Base-by-base conservation (phyloP, 2,888 invertebrate species). In the Busseola fusca region DNA sequence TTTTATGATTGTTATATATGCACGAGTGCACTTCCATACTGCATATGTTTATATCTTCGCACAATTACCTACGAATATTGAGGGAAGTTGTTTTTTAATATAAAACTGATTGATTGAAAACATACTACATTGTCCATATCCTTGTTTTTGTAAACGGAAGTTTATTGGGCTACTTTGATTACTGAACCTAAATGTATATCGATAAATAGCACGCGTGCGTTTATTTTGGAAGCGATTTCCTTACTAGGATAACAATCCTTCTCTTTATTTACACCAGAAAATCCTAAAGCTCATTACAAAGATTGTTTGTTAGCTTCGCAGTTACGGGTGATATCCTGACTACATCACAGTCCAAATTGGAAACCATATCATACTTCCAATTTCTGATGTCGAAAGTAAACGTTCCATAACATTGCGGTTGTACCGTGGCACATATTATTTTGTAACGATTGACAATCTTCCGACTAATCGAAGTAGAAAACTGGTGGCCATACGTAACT, bases 401-500 rank as follows among this genome's bases (percentile, higher is more conserved):
- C 56, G 50, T 60, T 50, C 64, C n/a, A 79, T 80, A 57, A 45
- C 34, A 58, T 52, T 40, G 18, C 40, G 42, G 18, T 68, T 45
- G 63, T 63, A 63, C 65, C 48, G 14, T 54, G 27, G 45, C 34
- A 64, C 57, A 70, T 62, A 65, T 72, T 50, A 85, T 80, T 81
- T 82, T 64, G 71, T 74, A 82, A 81, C 70, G 50, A 82, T 81
- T 72, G 78, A 80, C 82, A 82, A 82, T 84, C 78, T 80, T 72
- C 69, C 18, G 50, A 80, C 40, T 64, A 72, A 84, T 82, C 87
- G 86, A 89, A 83, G 86, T 85, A 88, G 87, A 90, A 90, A 90
- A 90, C 86, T 74, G 81, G 74, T 85, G 78, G 81, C 82, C 84
- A 85, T 80, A 88, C 85, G 88, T 84, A 88, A 88, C 87, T 86